A percentile compares a stretch with the other conserved stretches of the same genome.
phyloP scores from a whole-genome alignment of 2,113 vertebrate genomes.

The Channa argus region DNA sequence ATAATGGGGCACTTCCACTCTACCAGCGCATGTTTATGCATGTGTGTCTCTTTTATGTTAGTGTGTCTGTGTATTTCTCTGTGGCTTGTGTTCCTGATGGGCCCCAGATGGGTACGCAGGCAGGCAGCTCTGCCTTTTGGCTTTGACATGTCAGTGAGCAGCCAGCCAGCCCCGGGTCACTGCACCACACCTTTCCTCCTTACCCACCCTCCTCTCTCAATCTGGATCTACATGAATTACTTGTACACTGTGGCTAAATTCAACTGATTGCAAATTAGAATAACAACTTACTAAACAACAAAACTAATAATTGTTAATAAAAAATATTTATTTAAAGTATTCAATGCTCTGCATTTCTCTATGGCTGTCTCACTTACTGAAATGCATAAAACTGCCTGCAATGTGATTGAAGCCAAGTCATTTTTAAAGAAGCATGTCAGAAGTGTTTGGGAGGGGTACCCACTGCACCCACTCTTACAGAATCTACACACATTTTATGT shows the following conservation, averaged over 20 bases:
- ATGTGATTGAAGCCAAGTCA: conserved; percentile 45
- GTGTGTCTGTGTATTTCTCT: conserved; percentile 16
- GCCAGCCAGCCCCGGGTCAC: conserved; percentile 63
- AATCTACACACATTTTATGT: conserved; percentile 61
- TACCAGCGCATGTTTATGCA: neutral
- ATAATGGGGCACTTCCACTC: conserved; percentile 50
- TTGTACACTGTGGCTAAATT: neutral
- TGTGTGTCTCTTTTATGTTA: conserved; percentile 21
- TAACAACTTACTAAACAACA: neutral
- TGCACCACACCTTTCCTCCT: conserved; percentile 62
- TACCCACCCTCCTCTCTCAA: conserved; percentile 19
- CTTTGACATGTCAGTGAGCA: conserved; percentile 68
- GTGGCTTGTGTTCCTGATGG: conserved; percentile 54
- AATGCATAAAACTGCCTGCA: conserved; percentile 57
- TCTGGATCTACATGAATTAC: conserved; percentile 1
- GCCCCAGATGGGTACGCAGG: conserved; percentile 70
- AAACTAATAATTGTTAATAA: neutral
- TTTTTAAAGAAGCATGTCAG: conserved; percentile 59
- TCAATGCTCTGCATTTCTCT: neutral
- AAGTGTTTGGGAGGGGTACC: conserved; percentile 61
- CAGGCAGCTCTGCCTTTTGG: conserved; percentile 73
- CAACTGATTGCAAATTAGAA: neutral
- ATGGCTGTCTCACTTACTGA: conserved; percentile 22
- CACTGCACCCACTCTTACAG: conserved; percentile 51
- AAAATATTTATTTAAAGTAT: neutral